Base-by-base conservation (phyloP, 2,888 invertebrate genomes). In the Tenthredo distinguenda region DNA sequence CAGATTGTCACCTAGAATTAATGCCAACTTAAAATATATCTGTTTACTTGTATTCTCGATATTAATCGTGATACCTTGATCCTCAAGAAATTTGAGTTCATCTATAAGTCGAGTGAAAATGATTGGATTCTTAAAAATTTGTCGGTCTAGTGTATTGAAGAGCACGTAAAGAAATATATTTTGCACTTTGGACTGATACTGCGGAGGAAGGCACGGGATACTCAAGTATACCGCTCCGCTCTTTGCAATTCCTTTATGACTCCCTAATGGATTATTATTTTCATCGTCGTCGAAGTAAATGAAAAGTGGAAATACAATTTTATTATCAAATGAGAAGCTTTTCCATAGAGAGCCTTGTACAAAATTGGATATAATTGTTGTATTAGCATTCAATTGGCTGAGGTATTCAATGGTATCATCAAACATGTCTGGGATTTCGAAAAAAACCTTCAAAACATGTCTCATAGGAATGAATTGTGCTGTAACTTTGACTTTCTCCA, bases 201-300 rank as follows among this genome's bases (percentile, higher is more conserved):
- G 77, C 1, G 86, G 86, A 76, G 87, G 88, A 84, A 88, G 85
- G 71, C 86, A 87, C 40, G 86, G 86, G 31, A 87, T 81, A n/a
- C 83, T 85, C 26, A 87, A 79, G 55, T 88, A 88, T 18, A 86
- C 81, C 15, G 84, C 87, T 21, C 86, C 86, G 50, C 87, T 87
- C 72, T 88, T 88, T 9, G 85, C 84, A 7, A 87, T 79, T n/a
- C 86, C 87, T 74, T 87, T 87, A 68, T 88, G 87, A 72, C 84
- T 84, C 26, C 86, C 87, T 21, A 87, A 81, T 3, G 87, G 87
- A 15, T 26, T 58, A 7, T 58, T 58, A 4, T 58, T 58, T 58
- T 58, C 58, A n/a, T 58, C 21, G 58, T 58, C 58, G 18, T 58
- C 58, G 21, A 58, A 58, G 58, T 58, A 21, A 58, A 58, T 58